A percentile compares a stretch with the other conserved stretches of the same genome.
Conservation (phyloP, 2,888 invertebrate genomes). For the Gastracanthus pulcherrimus region DNA sequence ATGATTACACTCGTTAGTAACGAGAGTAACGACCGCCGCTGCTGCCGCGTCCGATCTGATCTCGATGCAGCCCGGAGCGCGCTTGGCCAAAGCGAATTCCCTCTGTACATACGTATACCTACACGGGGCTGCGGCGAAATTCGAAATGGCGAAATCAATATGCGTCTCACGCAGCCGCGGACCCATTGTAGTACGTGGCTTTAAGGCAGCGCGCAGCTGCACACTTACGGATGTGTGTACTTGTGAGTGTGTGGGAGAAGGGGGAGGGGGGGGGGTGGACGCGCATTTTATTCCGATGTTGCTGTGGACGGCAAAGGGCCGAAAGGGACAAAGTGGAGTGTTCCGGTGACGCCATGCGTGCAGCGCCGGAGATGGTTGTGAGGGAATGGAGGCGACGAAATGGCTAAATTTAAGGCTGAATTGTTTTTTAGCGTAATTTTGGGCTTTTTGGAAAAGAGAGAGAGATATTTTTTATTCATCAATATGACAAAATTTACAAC, state of each 20-base stretch:
- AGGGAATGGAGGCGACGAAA: background rate
- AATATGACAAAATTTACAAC: too few species aligned
- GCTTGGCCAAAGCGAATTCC: background rate
- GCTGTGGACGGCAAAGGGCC: background rate
- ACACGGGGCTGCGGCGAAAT: constrained; percentile 55
- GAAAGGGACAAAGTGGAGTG: constrained; percentile 55
- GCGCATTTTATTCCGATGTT: constrained; percentile 50
- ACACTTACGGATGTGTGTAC: constrained; percentile 51
- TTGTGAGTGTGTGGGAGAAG: too few species aligned
- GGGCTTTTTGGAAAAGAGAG: background rate
- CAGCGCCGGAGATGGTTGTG: too few species aligned
- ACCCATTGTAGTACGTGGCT: constrained; percentile 60
- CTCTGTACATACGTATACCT: background rate
- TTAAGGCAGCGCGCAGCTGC: constrained; percentile 47
- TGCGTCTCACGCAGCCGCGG: constrained; percentile 61
- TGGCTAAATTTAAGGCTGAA: background rate
- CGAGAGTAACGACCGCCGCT: constrained; percentile 56
- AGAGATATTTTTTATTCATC: background rate
- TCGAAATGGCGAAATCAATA: constrained; percentile 63
- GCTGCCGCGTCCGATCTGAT: constrained; percentile 44
- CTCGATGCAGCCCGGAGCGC: constrained; percentile 49
- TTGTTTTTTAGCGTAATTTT: constrained; percentile 2
- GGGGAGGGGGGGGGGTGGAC: too few species aligned
- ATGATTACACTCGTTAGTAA: constrained; percentile 65
- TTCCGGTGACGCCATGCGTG: constrained; percentile 33